Conservation (phyloP, 2,113 vertebrate species). For the Ciconia maguari region DNA sequence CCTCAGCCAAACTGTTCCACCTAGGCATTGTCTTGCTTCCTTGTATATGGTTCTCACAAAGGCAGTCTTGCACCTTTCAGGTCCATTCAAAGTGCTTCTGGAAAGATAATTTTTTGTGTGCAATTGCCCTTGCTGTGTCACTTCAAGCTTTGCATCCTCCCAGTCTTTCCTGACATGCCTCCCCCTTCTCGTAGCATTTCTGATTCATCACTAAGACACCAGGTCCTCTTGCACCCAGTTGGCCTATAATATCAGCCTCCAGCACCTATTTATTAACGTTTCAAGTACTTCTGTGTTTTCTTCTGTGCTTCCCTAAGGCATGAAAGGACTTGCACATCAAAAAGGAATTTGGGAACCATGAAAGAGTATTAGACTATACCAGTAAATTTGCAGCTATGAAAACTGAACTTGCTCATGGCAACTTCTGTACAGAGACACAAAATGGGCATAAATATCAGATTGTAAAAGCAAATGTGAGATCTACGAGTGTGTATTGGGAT, state of each 20-base stretch:
- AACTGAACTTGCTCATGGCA: neutral
- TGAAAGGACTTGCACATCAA: slow-evolving; percentile 30
- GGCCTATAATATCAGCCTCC: neutral
- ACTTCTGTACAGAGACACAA: neutral
- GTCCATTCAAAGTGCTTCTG: neutral
- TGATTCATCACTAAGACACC: neutral
- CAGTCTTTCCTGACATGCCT: neutral
- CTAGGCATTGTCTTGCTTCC: neutral
- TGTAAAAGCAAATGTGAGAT: neutral
- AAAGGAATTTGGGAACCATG: slow-evolving; percentile 19
- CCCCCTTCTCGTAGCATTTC: neutral
- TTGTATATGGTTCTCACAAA: neutral
- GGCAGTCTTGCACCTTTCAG: neutral
- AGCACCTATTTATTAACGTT: slow-evolving; percentile 4
- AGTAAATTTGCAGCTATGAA: slow-evolving; percentile 8
- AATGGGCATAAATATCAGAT: neutral
- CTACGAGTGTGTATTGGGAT: neutral
- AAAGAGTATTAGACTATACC: neutral
- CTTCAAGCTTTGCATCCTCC: neutral
- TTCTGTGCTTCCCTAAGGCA: slow-evolving; percentile 7
- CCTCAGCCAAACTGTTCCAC: neutral
- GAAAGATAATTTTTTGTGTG: neutral
- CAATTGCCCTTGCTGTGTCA: neutral
- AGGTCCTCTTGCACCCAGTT: slow-evolving; percentile 1
- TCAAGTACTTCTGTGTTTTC: neutral